Conservation (phyloP, 2,113 vertebrate species). For the Spea multiplicata region DNA sequence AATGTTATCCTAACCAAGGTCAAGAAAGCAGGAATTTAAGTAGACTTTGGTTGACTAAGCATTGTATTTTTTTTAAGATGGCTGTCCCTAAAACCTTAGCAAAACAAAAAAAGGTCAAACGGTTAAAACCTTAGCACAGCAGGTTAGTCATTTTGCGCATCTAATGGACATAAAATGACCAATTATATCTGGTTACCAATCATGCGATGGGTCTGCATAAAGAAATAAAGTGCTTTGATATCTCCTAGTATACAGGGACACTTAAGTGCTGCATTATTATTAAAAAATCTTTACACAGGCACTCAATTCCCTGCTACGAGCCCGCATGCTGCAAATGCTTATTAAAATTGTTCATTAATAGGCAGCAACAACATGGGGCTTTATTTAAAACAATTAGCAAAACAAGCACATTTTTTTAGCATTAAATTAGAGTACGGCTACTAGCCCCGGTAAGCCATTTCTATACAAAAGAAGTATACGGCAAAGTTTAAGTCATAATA, state of each 20-base stretch:
- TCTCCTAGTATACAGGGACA: slow-evolving; percentile 42
- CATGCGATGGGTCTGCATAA: slow-evolving; percentile 36
- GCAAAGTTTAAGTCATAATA: too few relatives aligned
- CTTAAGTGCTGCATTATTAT: slow-evolving; percentile 48
- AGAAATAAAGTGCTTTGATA: slow-evolving; percentile 45
- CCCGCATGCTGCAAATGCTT: slow-evolving; percentile 45
- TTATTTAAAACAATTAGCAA: slow-evolving; percentile 49
- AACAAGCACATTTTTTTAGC: slow-evolving; percentile 44
- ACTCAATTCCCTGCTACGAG: slow-evolving; percentile 45
- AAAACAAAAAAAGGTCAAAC: slow-evolving; percentile 30
- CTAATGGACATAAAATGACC: slow-evolving; percentile 45
- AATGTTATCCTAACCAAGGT: neutral
- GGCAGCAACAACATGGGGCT: slow-evolving; percentile 47
- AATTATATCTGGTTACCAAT: slow-evolving; percentile 45
- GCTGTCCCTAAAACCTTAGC: slow-evolving; percentile 20
- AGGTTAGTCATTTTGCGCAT: slow-evolving; percentile 24
- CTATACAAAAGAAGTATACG: too few relatives aligned
- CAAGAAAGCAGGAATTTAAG: too few relatives aligned
- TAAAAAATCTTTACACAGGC: slow-evolving; percentile 43
- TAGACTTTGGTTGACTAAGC: slow-evolving; percentile 16
- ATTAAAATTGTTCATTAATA: slow-evolving; percentile 50
- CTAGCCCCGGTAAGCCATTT: neutral
- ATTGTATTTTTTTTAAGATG: slow-evolving; percentile 10
- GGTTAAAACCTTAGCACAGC: slow-evolving; percentile 36
- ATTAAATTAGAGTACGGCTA: slow-evolving; percentile 31